Evolutionary conservation across 2,888 invertebrate species (phyloP).

Genomic region (Noctua comes): DNA sequence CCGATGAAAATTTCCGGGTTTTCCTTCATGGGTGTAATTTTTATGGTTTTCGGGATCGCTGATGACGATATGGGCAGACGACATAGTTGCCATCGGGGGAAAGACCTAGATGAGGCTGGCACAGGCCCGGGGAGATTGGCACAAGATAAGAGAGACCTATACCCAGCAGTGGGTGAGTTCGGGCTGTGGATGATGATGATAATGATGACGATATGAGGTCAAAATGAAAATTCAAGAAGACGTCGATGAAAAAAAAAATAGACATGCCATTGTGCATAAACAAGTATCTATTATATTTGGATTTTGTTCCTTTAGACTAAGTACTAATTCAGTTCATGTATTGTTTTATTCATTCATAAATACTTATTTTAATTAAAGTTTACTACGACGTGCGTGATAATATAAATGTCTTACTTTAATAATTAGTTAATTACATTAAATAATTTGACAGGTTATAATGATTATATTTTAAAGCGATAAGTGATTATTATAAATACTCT

Average conservation of each 20-base stretch:
- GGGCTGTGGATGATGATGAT: no score
- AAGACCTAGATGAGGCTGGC: no score
- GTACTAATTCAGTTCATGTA: not conserved
- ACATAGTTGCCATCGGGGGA: no score
- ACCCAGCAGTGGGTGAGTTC: no score
- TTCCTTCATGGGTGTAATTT: no score
- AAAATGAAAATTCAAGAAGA: not conserved
- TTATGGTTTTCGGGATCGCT: no score
- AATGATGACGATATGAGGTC: no score
- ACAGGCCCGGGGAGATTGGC: no score
- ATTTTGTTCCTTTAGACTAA: not conserved
- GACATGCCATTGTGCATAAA: not conserved
- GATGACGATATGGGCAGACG: no score
- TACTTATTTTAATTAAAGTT: not conserved
- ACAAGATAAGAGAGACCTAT: no score
- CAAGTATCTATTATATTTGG: not conserved
- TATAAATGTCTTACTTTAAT: not conserved
- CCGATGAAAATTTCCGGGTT: no score
- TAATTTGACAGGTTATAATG: not conserved
- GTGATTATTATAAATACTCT: not conserved
- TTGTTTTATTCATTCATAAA: conserved; percentile 7
- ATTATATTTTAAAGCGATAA: not conserved
- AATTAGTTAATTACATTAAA: not conserved
- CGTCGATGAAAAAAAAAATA: not conserved
- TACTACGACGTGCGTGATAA: not conserved